A percentile compares a stretch with the other conserved stretches of the same genome.
These are phyloP conservation scores for Ceratitis capitata DNA, from an alignment of 1,140 invertebrate species.

Conservation along the genomic window DNA sequence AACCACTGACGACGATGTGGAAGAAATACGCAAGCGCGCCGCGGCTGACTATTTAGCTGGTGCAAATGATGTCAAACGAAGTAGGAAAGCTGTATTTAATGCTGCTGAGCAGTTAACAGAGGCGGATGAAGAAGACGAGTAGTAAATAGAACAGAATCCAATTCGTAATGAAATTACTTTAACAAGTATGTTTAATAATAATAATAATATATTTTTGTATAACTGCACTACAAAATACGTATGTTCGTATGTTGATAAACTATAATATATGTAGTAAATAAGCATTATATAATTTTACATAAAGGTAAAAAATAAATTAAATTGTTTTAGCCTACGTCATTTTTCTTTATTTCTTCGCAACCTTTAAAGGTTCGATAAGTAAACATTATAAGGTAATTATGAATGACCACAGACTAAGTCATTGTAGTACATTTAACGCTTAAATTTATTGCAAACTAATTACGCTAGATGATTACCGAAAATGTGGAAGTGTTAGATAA, in stretches of 20 bases:
- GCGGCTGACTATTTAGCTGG: constrained; percentile 66
- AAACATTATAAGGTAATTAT: constrained; percentile 22
- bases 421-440: background rate
- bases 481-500: background rate
- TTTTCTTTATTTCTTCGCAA: background rate
- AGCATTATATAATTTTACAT: constrained; percentile 32
- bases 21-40: constrained; percentile 85
- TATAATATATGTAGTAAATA: constrained; percentile 37
- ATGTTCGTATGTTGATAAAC: constrained; percentile 26
- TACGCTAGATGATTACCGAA: background rate
- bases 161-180: background rate
- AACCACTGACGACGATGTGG: constrained; percentile 80
- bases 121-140: constrained; percentile 46
- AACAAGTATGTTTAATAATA: constrained; percentile 3
- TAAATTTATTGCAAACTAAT: constrained; percentile 6
- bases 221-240: constrained; percentile 39
- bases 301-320: constrained; percentile 39
- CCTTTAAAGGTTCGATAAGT: constrained; percentile 17
- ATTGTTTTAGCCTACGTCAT: constrained; percentile 36
- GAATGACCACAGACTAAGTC: background rate
- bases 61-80: constrained; percentile 49
- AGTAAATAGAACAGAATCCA: background rate
- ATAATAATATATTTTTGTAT: constrained; percentile 17
- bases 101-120: constrained; percentile 48
- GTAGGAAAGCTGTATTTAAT: constrained; percentile 54